Base-by-base conservation (phyloP, 1,140 invertebrate genomes). In the Eulimnadia texana region DNA sequence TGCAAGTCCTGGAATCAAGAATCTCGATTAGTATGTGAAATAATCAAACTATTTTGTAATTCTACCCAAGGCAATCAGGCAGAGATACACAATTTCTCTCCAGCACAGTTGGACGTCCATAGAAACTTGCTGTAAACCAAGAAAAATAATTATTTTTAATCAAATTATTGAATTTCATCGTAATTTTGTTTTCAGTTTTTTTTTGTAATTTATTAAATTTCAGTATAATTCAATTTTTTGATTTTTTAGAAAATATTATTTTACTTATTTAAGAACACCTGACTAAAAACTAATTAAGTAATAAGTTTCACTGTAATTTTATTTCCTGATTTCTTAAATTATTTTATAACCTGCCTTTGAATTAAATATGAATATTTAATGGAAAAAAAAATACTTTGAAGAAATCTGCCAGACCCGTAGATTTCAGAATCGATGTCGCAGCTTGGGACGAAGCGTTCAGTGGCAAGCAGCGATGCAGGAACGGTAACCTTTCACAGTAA, bases 41-140 rank as follows among this genome's bases (percentile, higher is more conserved):
- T 56, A 29, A 29, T 56, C 22, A 56, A 56, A 56, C 23, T 42
- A 42, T 2, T 54, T 23, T 24, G 50, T 62, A 54, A 64, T 66
- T 70, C 71, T 76, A 84, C 82, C 80, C 47, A 84, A 73, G 42
- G 82, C 76, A 59, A 83, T 78, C 3, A 80, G 65, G 59, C 78
- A 76, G 51, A 84, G 70, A 64, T 82, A 82, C 23, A 82, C 54
- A 50, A 85, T 74, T 66, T 84, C 79, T 52, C 64, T 68, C 79
- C 80, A 84, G n/a, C 77, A 78, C 6, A 77, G 69, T 54, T 78
- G 70, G 2, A 86, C 64, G 71, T 86, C 84, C 70, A 78, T 75
- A 53, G 77, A 70, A 49, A 77, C 77, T 73, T 84, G 82, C 78
- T 82, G 67, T 59, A 74, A 73, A 61, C 55, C 49, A 63, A 65